Base-by-base conservation (phyloP, 2,797 vertebrate genomes). In the Fistularia commersonii region DNA sequence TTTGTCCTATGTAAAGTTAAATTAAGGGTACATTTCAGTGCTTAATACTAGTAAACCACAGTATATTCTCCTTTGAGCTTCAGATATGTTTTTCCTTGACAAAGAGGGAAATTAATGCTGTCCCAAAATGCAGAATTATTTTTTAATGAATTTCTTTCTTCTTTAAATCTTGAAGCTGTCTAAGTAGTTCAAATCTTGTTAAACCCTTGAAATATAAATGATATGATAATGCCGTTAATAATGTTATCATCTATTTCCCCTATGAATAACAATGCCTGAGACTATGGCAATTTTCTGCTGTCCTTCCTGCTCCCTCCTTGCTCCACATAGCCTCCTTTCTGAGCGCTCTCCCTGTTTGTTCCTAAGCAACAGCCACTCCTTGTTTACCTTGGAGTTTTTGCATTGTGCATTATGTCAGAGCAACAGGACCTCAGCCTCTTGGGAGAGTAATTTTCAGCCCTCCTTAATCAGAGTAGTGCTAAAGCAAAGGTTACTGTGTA, bases 341-440 rank as follows among this genome's bases (percentile, higher is more conserved):
- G 57, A 72, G 62, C 81, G 67, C 72, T 79, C 80, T 81, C 63
- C 70, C 69, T 35, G 61, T 61, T 41, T 68, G 84, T 92, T 84
- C 45, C 89, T 68, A 78, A 77, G 86, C 87, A 89, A 90, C 90
- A 81, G 82, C 72, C 87, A 74, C 82, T 87, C 87, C 88, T 88
- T 90, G 89, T 88, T 89, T 90, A 86, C 82, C 77, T 82, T 82
- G 79, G 64, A 69, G 68, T 84, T 89, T 86, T 89, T 84, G 84
- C 83, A 82, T 85, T 79, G 81, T 81, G 82, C 76, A 77, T 80
- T 74, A 79, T 70, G 47, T 77, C 77, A 77, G 77, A 84, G 69
- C 70, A 77, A 74, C 65, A 64, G 45, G 64, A 66, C 60, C 54
- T 58, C 51, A 0, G 56, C 57, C 73, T 68, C 66, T 51, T 6